Percentiles rank a stretch among this genome's conserved stretches.
Conservation (phyloP, 1,140 invertebrate species). For the Aporrectodea caliginosa region DNA sequence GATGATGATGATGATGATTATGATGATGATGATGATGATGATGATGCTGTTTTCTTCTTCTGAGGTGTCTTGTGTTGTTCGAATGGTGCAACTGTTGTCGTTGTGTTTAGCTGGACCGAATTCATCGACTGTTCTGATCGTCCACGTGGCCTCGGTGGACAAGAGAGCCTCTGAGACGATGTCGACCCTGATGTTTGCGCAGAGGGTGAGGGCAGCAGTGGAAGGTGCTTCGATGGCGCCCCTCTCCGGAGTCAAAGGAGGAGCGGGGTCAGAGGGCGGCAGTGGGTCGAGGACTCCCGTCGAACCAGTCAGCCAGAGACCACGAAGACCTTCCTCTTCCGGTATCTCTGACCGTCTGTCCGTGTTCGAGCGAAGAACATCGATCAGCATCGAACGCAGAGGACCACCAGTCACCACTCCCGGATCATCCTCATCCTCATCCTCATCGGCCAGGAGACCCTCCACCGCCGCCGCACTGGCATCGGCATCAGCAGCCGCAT, state of each 20-base stretch:
- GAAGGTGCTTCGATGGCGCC: neutral
- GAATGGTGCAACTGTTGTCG: no score
- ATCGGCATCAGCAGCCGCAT: no score
- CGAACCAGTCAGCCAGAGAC: neutral
- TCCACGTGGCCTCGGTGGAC: neutral
- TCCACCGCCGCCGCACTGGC: neutral
- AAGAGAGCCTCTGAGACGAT: neutral
- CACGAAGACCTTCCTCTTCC: neutral
- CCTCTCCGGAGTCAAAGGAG: neutral
- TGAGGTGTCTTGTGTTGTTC: no score
- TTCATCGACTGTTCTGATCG: neutral
- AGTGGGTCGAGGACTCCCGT: neutral
- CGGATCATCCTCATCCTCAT: neutral
- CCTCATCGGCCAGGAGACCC: neutral
- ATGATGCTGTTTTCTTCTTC: no score
- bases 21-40: neutral
- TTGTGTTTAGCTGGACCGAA: neutral
- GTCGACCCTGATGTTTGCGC: neutral
- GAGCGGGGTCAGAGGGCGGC: no score
- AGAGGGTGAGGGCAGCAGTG: neutral
- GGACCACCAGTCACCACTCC: neutral
- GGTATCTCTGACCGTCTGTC: neutral
- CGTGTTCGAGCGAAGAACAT: neutral
- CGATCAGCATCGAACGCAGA: neutral
- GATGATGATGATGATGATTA: neutral